These are phyloP conservation scores for Apeira syringaria DNA, from an alignment of 2,888 invertebrate genomes.

Conservation along the genomic window DNA sequence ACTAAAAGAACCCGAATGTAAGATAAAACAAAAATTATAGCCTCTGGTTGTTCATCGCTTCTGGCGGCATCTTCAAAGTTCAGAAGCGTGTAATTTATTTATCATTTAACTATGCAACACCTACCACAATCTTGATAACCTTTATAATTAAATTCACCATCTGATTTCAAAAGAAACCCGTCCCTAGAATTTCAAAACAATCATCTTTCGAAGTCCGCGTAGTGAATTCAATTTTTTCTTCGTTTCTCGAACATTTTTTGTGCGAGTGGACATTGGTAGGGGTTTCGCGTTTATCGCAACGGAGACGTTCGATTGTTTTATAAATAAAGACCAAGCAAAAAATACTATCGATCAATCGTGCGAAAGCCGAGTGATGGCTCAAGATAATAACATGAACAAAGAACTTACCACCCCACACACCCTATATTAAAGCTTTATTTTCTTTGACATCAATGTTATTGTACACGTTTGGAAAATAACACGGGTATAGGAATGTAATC, in stretches of 20 bases:
- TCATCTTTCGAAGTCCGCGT: slow-evolving; percentile 12
- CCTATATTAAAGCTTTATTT: slow-evolving; percentile 21
- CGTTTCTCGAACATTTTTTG: slow-evolving; percentile 41
- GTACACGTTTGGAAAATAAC: slow-evolving; percentile 27
- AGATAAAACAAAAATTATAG: slow-evolving; percentile 15
- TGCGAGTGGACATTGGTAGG: slow-evolving; percentile 60
- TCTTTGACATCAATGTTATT: slow-evolving; percentile 36
- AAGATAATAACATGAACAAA: slow-evolving; percentile 50
- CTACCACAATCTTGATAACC: slow-evolving; percentile 17
- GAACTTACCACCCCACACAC: slow-evolving; percentile 37
- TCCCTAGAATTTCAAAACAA: slow-evolving; percentile 18
- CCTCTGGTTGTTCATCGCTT: slow-evolving; percentile 6
- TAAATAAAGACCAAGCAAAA: slow-evolving; percentile 80
- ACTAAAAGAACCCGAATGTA: slow-evolving; percentile 14
- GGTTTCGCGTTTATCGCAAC: slow-evolving; percentile 70
- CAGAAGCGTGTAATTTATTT: slow-evolving; percentile 9
- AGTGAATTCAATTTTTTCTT: slow-evolving; percentile 21
- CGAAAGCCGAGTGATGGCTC: slow-evolving; percentile 74
- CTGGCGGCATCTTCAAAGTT: slow-evolving; percentile 16
- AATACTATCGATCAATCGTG: slow-evolving; percentile 83
- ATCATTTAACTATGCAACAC: slow-evolving; percentile 14
- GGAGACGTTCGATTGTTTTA: slow-evolving; percentile 80
- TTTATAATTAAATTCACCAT: slow-evolving; percentile 8
- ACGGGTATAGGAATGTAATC: slow-evolving; percentile 40
- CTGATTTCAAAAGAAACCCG: slow-evolving; percentile 1